These are phyloP conservation scores for Myiopsitta monachus DNA, from an alignment of 2,113 vertebrate genomes.

Conservation along the genomic window DNA sequence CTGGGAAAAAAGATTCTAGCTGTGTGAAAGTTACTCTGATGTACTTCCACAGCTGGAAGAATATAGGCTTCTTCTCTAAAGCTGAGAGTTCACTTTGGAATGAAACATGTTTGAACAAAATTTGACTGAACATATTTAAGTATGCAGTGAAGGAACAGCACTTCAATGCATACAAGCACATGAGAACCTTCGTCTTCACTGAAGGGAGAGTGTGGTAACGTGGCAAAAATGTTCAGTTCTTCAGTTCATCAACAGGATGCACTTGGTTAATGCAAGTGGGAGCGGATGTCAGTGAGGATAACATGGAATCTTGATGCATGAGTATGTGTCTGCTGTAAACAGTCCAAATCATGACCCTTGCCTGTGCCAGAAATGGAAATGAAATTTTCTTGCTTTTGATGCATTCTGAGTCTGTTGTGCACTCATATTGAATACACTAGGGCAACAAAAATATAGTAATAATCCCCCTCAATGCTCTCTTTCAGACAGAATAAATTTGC, in stretches of 20 bases:
- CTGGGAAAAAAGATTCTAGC: neutral
- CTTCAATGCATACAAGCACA: neutral
- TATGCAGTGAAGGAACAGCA: neutral
- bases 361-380: neutral
- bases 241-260: neutral
- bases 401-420: neutral
- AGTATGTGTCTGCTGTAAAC: neutral
- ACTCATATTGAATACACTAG: neutral
- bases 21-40: neutral
- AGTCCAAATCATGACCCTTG: neutral
- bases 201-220: neutral
- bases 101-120: neutral
- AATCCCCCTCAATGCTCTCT: rapidly evolving
- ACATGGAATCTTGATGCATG: neutral
- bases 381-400: neutral
- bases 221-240: neutral
- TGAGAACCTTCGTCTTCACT: rapidly evolving
- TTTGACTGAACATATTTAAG: neutral
- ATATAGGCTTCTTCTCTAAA: neutral
- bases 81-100: neutral
- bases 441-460: neutral
- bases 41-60: neutral
- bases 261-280: neutral
- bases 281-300: neutral
- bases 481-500: neutral